These are phyloP conservation scores for Calidris pugnax DNA, from an alignment of 2,113 vertebrate species.

Conservation along the genomic window DNA sequence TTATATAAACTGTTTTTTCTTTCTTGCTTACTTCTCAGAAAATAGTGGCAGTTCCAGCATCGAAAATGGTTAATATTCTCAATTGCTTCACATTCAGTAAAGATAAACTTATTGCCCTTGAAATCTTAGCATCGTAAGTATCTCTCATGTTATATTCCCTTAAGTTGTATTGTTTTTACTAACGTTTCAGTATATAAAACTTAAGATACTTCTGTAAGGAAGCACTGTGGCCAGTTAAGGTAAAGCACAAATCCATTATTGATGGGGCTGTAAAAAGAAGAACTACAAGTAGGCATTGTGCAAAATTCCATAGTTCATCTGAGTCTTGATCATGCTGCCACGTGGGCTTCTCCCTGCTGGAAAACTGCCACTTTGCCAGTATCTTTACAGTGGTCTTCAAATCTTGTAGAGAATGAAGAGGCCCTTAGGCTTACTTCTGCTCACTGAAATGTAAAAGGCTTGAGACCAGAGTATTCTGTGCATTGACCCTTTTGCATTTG, in stretches of 20 bases:
- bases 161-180: background rate
- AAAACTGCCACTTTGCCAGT: background rate
- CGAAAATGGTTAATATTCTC: slow-evolving; percentile 94
- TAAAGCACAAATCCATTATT: background rate
- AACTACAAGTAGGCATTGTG: background rate
- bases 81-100: slow-evolving; percentile 98
- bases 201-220: background rate
- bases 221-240: background rate
- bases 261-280: background rate
- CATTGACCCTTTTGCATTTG: background rate
- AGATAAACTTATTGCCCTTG: slow-evolving; percentile 91
- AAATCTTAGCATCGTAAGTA: slow-evolving; percentile 95
- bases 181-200: background rate
- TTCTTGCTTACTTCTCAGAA: slow-evolving; percentile 81
- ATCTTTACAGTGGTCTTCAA: background rate
- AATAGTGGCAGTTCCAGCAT: slow-evolving; percentile 96
- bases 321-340: background rate
- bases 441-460: background rate
- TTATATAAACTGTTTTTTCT: background rate
- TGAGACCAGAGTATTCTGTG: background rate
- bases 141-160: background rate
- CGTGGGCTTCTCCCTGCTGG: background rate
- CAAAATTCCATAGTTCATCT: background rate
- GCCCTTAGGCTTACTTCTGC: background rate
- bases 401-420: background rate